A percentile compares a stretch with the other conserved stretches of the same genome.
phyloP scores from a whole-genome alignment of 1,140 invertebrate species.

The Dryas iulia region DNA sequence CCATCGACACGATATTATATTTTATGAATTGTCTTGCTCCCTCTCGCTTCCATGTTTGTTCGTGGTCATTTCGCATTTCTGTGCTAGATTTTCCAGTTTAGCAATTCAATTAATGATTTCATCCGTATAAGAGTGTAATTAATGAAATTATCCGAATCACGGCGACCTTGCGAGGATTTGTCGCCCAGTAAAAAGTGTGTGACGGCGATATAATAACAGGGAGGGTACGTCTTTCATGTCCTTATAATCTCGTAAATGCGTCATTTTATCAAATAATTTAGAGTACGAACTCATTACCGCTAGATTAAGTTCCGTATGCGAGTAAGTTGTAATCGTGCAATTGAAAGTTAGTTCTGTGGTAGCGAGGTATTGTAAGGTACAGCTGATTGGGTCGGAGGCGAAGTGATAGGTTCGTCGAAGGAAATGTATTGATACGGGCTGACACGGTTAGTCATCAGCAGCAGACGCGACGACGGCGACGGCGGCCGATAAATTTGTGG shows the following conservation, averaged over 20 bases:
- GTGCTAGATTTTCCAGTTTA: slow-evolving; percentile 74
- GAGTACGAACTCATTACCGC: slow-evolving; percentile 45
- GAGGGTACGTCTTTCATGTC: slow-evolving; percentile 77
- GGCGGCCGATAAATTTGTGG: slow-evolving; percentile 47
- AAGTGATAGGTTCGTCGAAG: slow-evolving; percentile 50
- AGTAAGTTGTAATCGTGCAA: slow-evolving; percentile 21
- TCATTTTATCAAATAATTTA: slow-evolving; percentile 76
- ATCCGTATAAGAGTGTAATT: slow-evolving; percentile 70
- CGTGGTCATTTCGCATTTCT: slow-evolving; percentile 77
- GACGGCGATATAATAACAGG: slow-evolving; percentile 74
- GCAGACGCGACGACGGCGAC: slow-evolving; percentile 55
- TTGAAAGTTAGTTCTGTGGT: slow-evolving; percentile 22
- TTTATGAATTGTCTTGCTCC: slow-evolving; percentile 69
- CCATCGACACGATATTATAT: slow-evolving; percentile 56
- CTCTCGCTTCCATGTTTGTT: slow-evolving; percentile 80
- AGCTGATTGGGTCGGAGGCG: slow-evolving; percentile 69
- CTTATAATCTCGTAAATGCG: slow-evolving; percentile 76
- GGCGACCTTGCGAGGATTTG: slow-evolving; percentile 73
- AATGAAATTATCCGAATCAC: slow-evolving; percentile 73
- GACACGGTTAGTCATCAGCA: slow-evolving; percentile 74
- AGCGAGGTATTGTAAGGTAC: slow-evolving; percentile 48
- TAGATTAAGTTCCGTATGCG: slow-evolving; percentile 31
- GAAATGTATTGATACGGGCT: slow-evolving; percentile 65
- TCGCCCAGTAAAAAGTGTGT: slow-evolving; percentile 68
- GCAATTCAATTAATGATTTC: slow-evolving; percentile 68